phyloP scores from a whole-genome alignment of 2,888 invertebrate species.

The Eupithecia abbreviata region DNA sequence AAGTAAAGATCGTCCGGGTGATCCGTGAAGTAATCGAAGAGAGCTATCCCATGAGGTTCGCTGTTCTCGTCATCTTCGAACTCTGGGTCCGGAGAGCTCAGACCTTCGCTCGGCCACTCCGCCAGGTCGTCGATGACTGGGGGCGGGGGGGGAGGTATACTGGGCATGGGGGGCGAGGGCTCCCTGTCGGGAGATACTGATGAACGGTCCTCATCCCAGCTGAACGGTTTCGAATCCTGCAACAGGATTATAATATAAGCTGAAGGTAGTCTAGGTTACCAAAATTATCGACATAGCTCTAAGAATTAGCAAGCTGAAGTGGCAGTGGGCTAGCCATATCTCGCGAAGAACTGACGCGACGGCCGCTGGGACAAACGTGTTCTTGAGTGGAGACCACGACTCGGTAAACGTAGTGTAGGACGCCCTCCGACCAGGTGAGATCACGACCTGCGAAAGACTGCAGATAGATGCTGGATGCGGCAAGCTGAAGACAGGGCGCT shows the following conservation, averaged over 20 bases:
- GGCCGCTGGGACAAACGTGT: too few relatives aligned
- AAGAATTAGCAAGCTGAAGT: too few relatives aligned
- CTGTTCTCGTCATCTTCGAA: slow-evolving; percentile 23
- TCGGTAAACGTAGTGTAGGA: too few relatives aligned
- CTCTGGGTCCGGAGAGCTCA: slow-evolving; percentile 43
- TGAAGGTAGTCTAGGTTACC: too few relatives aligned
- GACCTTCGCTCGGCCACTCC: slow-evolving; percentile 58
- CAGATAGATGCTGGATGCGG: too few relatives aligned
- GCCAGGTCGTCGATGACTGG: slow-evolving; percentile 76
- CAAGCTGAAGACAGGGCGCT: too few relatives aligned
- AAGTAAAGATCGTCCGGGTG: slow-evolving; percentile 91
- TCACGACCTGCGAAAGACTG: too few relatives aligned
- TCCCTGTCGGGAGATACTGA: slow-evolving; percentile 73
- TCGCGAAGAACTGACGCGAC: too few relatives aligned
- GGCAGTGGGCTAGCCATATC: too few relatives aligned
- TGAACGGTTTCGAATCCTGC: slow-evolving; percentile 67
- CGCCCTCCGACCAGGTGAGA: too few relatives aligned
- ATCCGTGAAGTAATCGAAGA: slow-evolving; percentile 90
- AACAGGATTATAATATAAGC: slow-evolving; percentile 30
- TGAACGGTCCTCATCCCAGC: slow-evolving; percentile 69
- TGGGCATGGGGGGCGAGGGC: slow-evolving; percentile 91
- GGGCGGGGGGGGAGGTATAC: slow-evolving; percentile 90
- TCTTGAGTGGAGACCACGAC: too few relatives aligned
- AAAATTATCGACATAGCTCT: too few relatives aligned
- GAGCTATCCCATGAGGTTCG: slow-evolving; percentile 78